Evolutionary conservation across 37 sponge, comb jelly and placozoan species (phyloP).

Genomic region (Ephydatia muelleri): DNA sequence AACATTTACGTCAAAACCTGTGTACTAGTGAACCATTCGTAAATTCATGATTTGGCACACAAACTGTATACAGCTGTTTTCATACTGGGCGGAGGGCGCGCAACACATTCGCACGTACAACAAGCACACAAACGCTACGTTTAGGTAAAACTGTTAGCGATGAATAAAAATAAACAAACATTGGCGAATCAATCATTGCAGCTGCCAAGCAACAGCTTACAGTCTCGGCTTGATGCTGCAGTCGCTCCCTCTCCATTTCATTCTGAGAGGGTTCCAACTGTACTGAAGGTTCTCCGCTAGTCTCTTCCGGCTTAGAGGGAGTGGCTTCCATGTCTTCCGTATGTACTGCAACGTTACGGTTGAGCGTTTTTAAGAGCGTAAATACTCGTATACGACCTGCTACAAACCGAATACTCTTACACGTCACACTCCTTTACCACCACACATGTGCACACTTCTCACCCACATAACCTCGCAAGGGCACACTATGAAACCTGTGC

Average conservation of each 20-base stretch:
- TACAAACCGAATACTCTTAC: too few relatives aligned
- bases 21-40: not conserved
- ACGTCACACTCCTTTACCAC: too few relatives aligned
- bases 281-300: constrained; percentile 9
- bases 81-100: too few relatives aligned
- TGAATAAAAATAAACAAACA: too few relatives aligned
- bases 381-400: not conserved
- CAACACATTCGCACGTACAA: not conserved
- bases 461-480: too few relatives aligned
- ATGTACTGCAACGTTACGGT: constrained; percentile 12
- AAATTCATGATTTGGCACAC: not conserved
- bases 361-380: not conserved
- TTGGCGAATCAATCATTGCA: not conserved
- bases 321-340: constrained; percentile 8
- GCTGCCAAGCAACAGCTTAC: not conserved
- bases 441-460: too few relatives aligned
- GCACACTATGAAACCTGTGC: too few relatives aligned
- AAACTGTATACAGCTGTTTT: too few relatives aligned
- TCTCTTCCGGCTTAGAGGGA: not conserved
- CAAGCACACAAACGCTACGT: too few relatives aligned
- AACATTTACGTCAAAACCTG: not conserved
- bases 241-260: constrained; percentile 62
- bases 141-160: too few relatives aligned
- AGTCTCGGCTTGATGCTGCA: constrained; percentile 41
- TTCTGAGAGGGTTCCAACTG: constrained; percentile 70